A percentile compares a stretch with the other conserved stretches of the same genome.
phyloP scores from a whole-genome alignment of 2,888 invertebrate species.

The Leistus spinibarbis region DNA sequence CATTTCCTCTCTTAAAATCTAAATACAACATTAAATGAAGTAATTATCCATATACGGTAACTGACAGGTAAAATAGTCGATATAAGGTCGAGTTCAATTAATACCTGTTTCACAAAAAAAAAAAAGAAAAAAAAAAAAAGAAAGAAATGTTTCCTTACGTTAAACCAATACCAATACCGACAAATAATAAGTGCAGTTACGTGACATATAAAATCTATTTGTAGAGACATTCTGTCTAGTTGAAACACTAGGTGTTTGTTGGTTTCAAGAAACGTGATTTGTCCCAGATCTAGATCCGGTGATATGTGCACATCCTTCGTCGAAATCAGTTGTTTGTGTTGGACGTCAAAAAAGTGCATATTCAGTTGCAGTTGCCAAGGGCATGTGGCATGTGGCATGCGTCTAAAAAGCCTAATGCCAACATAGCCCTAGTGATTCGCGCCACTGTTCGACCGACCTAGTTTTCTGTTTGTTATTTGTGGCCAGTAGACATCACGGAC shows the following conservation, averaged over 20 bases:
- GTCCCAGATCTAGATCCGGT: neutral
- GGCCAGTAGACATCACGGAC: neutral
- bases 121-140: neutral
- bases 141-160: neutral
- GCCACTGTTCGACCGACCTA: neutral
- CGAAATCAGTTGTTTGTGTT: neutral
- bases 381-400: neutral
- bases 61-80: neutral
- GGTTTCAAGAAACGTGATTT: neutral
- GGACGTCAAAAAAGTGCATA: neutral
- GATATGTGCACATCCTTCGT: neutral
- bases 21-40: neutral
- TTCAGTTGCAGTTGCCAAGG: neutral
- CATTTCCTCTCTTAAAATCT: neutral
- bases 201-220: neutral
- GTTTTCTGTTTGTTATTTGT: neutral
- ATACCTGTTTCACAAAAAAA: neutral
- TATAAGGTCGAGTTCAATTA: neutral
- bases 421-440: neutral
- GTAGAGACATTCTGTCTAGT: neutral
- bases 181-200: neutral
- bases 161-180: neutral
- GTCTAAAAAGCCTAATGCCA: neutral
- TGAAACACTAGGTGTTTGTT: neutral
- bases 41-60: neutral